A percentile compares a stretch with the other conserved stretches of the same genome.
These are phyloP conservation scores for Aythya baeri DNA, from an alignment of 2,113 vertebrate species.

Conservation along the genomic window DNA sequence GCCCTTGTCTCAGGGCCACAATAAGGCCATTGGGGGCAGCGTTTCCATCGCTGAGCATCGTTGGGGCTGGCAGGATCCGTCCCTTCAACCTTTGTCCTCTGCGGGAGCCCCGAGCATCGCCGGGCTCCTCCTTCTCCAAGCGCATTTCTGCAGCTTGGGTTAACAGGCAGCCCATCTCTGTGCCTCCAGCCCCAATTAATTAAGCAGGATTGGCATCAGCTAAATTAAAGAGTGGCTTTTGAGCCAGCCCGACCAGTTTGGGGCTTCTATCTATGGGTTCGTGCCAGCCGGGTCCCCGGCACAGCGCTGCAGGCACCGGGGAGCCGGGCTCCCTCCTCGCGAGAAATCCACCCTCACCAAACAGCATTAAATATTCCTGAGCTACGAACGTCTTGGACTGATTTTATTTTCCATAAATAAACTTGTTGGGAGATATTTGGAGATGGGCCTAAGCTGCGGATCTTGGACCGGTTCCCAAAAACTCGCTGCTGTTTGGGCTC, in stretches of 20 bases:
- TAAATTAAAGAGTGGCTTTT: not conserved
- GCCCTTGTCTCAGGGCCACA: not conserved
- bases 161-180: not conserved
- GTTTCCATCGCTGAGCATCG: not conserved
- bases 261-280: not conserved
- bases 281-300: not conserved
- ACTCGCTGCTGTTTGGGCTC: constrained; percentile 58
- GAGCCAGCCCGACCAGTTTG: not conserved
- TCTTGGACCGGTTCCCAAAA: constrained; percentile 58
- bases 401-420: constrained; percentile 73
- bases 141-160: not conserved
- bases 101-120: not conserved
- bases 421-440: constrained; percentile 69
- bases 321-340: not conserved
- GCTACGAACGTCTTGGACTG: constrained; percentile 66
- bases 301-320: not conserved
- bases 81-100: too few relatives aligned
- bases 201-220: not conserved
- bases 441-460: constrained; percentile 67
- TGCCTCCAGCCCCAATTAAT: not conserved
- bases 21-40: accelerated
- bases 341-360: constrained; percentile 61
- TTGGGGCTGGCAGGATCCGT: too few relatives aligned
- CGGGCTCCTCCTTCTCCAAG: not conserved
- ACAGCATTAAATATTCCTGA: constrained; percentile 65